phyloP scores from a whole-genome alignment of 2,888 invertebrate species.

The Lymantria monacha region DNA sequence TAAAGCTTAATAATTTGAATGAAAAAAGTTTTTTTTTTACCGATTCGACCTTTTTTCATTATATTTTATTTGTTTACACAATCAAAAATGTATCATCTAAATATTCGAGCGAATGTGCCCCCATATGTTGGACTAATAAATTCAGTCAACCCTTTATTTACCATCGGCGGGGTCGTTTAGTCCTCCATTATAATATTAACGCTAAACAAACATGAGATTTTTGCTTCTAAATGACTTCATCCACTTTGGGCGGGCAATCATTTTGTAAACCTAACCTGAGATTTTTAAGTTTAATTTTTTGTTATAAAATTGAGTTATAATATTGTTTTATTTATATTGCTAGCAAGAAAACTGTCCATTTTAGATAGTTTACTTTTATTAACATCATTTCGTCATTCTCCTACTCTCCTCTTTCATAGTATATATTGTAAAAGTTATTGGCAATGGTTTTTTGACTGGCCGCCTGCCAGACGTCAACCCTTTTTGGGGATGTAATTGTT shows the following conservation, averaged over 20 bases:
- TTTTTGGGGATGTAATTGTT: too few species aligned
- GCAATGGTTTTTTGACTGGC: too few species aligned
- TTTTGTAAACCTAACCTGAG: slow-evolving; percentile 35
- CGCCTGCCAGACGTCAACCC: too few species aligned
- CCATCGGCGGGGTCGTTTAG: slow-evolving; percentile 61
- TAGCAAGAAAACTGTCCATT: too few species aligned
- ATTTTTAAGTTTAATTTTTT: slow-evolving; percentile 11
- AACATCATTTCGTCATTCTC: too few species aligned
- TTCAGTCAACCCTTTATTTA: slow-evolving; percentile 75
- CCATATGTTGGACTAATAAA: slow-evolving; percentile 66
- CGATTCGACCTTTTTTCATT: neutral
- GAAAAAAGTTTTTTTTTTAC: too few species aligned
- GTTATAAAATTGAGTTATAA: neutral
- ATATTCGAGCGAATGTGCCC: slow-evolving; percentile 50
- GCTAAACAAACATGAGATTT: slow-evolving; percentile 75
- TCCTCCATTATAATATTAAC: slow-evolving; percentile 78
- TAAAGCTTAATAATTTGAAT: too few species aligned
- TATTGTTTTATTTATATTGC: too few species aligned
- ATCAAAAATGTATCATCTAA: slow-evolving; percentile 47
- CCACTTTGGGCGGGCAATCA: slow-evolving; percentile 26
- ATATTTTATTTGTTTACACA: slow-evolving; percentile 46
- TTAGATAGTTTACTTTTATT: too few species aligned
- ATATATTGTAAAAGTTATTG: too few species aligned
- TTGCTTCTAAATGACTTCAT: slow-evolving; percentile 72
- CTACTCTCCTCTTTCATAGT: too few species aligned